Evolutionary conservation across 2,113 vertebrate genomes (phyloP).

Genomic region (Tragulus kanchil): DNA sequence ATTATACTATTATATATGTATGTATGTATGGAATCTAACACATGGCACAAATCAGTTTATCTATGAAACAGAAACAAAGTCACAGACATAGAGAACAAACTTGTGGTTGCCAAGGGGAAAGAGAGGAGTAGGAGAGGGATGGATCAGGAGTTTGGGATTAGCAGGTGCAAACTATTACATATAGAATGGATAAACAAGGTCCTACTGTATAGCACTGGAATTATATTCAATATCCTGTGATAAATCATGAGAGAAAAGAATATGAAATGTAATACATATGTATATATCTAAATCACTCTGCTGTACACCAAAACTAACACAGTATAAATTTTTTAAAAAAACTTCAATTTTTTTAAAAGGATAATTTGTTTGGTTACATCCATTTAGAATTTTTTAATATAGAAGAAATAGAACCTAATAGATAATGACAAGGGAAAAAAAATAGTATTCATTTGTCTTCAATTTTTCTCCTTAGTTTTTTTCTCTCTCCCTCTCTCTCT

Average conservation of each 20-base stretch:
- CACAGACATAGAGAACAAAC: not conserved
- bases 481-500: too few species aligned
- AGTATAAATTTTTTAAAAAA: accelerated
- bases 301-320: not conserved
- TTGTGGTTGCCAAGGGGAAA: not conserved
- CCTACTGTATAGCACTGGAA: not conserved
- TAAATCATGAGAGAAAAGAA: not conserved
- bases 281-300: not conserved
- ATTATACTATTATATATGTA: not conserved
- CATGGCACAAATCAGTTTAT: not conserved
- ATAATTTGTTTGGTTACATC: not conserved
- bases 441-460: not conserved
- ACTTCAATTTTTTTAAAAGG: not conserved
- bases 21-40: not conserved
- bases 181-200: not conserved
- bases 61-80: not conserved
- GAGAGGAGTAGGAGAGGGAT: not conserved
- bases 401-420: not conserved
- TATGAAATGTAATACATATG: not conserved
- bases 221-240: not conserved
- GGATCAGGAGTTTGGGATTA: not conserved
- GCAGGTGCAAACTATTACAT: not conserved
- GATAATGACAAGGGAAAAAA: not conserved
- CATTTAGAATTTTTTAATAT: not conserved
- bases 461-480: not conserved